Evolutionary conservation across 1,140 invertebrate species (phyloP).

Genomic region (Euura saliciscinereae): DNA sequence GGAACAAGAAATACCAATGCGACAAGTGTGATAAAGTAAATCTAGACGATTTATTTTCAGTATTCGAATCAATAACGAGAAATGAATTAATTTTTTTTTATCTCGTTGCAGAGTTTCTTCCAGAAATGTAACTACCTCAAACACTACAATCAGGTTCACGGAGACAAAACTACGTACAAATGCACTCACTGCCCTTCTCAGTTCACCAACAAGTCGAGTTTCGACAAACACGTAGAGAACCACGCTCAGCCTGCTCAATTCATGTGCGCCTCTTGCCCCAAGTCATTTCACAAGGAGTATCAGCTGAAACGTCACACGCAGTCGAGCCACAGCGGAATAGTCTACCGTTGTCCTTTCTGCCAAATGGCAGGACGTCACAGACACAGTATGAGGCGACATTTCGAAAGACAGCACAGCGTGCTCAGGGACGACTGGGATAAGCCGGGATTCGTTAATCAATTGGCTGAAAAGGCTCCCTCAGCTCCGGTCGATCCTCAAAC

Average conservation of each 20-base stretch:
- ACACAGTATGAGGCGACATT: slow-evolving; percentile 57
- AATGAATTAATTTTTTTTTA: slow-evolving; percentile 16
- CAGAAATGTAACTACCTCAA: slow-evolving; percentile 52
- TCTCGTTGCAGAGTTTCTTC: slow-evolving; percentile 40
- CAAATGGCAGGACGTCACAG: slow-evolving; percentile 40
- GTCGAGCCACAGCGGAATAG: slow-evolving; percentile 53
- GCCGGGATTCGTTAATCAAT: slow-evolving; percentile 30
- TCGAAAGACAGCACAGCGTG: slow-evolving; percentile 52
- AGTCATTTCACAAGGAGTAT: slow-evolving; percentile 54
- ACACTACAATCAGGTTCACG: slow-evolving; percentile 53
- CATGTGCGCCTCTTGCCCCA: slow-evolving; percentile 48
- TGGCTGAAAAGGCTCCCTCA: slow-evolving; percentile 22
- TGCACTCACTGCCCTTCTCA: slow-evolving; percentile 25
- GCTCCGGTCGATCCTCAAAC: not conserved
- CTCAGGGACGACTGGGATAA: slow-evolving; percentile 32
- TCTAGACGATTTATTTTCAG: not conserved
- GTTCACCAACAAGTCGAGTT: slow-evolving; percentile 32
- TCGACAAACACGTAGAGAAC: slow-evolving; percentile 27
- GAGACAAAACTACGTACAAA: slow-evolving; percentile 46
- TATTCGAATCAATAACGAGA: not conserved
- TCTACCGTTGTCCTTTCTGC: slow-evolving; percentile 58
- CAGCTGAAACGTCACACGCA: slow-evolving; percentile 55
- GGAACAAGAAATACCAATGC: slow-evolving; percentile 53
- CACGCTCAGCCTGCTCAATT: slow-evolving; percentile 25
- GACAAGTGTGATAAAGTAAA: slow-evolving; percentile 56